phyloP scores from a whole-genome alignment of 2,888 invertebrate genomes.

The Nymphalis urticae region DNA sequence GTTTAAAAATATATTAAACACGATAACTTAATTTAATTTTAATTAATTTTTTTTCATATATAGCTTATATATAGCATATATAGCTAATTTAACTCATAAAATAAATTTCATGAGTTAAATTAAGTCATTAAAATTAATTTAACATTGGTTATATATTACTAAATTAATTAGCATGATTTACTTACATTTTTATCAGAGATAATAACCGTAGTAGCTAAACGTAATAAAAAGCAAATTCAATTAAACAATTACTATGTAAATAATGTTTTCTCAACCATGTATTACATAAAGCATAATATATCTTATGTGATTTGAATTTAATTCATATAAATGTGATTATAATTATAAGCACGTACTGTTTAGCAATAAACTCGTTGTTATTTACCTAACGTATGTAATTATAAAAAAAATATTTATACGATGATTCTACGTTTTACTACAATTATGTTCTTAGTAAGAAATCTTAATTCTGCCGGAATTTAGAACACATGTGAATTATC shows the following conservation, averaged over 20 bases:
- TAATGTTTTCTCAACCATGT: conserved; percentile 1
- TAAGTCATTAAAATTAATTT: no score
- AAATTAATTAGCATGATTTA: no score
- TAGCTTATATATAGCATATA: no score
- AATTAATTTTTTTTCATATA: no score
- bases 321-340: conserved; percentile 22
- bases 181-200: neutral
- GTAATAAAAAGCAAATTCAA: neutral
- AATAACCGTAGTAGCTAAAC: neutral
- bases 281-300: conserved; percentile 19
- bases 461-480: conserved; percentile 8
- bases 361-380: conserved; percentile 9
- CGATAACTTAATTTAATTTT: no score
- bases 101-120: no score
- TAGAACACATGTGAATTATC: conserved; percentile 1
- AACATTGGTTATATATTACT: no score
- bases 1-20: no score
- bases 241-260: neutral
- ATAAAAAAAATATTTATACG: conserved; percentile 7
- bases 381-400: conserved; percentile 16
- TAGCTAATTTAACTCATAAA: no score
- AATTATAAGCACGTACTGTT: conserved; percentile 17
- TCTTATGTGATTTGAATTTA: conserved; percentile 20
- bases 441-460: neutral
- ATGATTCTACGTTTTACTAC: conserved; percentile 8